Conservation (phyloP, 2,113 vertebrate genomes). For the Spermophilus dauricus region DNA sequence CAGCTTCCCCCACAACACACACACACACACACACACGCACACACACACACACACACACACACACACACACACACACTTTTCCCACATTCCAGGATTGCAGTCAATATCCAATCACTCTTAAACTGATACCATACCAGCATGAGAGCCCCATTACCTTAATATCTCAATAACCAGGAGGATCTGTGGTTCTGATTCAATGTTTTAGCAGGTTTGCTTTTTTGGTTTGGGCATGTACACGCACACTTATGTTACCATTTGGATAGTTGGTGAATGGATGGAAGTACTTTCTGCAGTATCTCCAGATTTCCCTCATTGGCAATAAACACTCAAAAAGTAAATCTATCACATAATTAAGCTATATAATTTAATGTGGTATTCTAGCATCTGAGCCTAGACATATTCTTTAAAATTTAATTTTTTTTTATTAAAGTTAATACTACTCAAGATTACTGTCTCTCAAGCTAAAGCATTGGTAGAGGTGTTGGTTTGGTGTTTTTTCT, state of each 20-base stretch:
- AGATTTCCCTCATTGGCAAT: neutral
- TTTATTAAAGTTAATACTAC: neutral
- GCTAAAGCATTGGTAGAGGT: neutral
- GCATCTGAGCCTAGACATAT: neutral
- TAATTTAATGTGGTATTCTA: neutral
- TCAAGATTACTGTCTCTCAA: neutral
- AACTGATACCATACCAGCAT: neutral
- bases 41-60: neutral
- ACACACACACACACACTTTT: neutral
- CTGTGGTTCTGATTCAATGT: neutral
- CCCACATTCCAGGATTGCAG: neutral
- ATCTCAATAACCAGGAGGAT: neutral
- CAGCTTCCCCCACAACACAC: neutral
- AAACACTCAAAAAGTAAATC: neutral
- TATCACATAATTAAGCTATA: neutral
- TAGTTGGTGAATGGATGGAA: neutral
- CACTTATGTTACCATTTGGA: neutral
- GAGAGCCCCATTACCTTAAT: neutral
- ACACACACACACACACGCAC: neutral
- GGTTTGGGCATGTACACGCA: neutral
- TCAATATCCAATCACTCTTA: neutral
- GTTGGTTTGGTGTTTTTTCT: neutral
- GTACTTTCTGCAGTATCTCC: neutral
- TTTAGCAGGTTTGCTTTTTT: neutral
- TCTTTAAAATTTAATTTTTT: conserved; percentile 35